A percentile compares a stretch with the other conserved stretches of the same genome.
phyloP scores from a whole-genome alignment of 2,888 invertebrate genomes.

The Pachliopta kotzebuea region DNA sequence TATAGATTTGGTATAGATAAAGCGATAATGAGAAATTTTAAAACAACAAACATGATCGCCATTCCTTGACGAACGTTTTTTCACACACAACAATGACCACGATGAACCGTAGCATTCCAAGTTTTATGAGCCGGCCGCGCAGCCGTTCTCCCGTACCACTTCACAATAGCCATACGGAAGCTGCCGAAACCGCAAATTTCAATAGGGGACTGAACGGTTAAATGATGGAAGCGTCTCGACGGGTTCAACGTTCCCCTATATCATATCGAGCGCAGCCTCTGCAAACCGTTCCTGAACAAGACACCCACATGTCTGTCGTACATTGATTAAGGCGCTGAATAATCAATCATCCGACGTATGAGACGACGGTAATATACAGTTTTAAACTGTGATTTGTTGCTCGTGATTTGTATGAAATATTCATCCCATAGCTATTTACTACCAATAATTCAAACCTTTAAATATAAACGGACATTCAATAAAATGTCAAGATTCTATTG shows the following conservation, averaged over 20 bases:
- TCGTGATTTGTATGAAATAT: neutral
- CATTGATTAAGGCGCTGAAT: slow-evolving; percentile 21
- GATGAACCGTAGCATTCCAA: slow-evolving; percentile 27
- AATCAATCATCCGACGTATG: slow-evolving; percentile 29
- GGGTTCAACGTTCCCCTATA: slow-evolving; percentile 49
- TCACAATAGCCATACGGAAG: slow-evolving; percentile 39
- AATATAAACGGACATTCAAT: no score
- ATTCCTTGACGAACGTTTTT: slow-evolving; percentile 9
- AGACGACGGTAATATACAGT: slow-evolving; percentile 9
- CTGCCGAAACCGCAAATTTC: slow-evolving; percentile 40
- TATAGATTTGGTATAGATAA: no score
- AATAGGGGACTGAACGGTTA: slow-evolving; percentile 39
- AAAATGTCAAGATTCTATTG: no score
- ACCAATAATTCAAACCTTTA: no score
- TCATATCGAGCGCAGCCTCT: slow-evolving; percentile 38
- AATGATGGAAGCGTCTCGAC: slow-evolving; percentile 53
- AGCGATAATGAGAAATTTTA: no score
- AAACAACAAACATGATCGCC: slow-evolving; percentile 7
- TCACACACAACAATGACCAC: slow-evolving; percentile 16
- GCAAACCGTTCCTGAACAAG: slow-evolving; percentile 35
- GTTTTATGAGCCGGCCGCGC: slow-evolving; percentile 23
- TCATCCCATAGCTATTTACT: no score
- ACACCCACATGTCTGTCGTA: slow-evolving; percentile 24
- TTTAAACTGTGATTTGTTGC: slow-evolving; percentile 10
- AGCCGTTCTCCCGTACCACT: slow-evolving; percentile 12